These are phyloP conservation scores for Lophochroa leadbeateri DNA, from an alignment of 2,113 vertebrate genomes.

Conservation along the genomic window DNA sequence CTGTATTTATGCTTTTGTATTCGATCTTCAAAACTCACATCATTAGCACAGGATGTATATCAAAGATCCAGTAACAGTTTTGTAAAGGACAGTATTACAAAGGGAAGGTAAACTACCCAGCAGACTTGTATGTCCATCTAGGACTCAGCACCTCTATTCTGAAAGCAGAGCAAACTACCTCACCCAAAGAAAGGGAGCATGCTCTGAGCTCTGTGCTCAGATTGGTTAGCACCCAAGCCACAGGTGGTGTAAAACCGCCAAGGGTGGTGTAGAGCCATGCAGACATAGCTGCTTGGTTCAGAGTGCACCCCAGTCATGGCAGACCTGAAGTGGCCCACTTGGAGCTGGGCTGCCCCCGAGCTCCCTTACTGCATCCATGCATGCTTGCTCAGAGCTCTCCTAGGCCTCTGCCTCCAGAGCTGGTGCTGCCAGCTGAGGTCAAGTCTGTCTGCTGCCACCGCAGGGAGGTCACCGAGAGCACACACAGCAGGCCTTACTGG, in stretches of 20 bases:
- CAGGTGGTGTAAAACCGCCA: background rate
- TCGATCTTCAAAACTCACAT: background rate
- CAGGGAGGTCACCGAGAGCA: accelerated
- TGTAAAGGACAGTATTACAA: background rate
- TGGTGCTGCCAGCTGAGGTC: background rate
- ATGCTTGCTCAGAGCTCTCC: background rate
- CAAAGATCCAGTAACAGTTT: background rate
- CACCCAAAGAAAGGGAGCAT: background rate
- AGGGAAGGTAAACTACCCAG: background rate
- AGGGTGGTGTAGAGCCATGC: background rate
- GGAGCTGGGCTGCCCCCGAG: background rate
- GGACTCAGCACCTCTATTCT: background rate
- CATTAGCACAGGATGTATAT: background rate
- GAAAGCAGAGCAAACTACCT: background rate
- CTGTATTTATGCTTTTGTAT: background rate
- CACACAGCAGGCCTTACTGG: accelerated
- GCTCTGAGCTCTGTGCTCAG: accelerated
- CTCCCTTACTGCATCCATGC: background rate
- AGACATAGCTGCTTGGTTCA: accelerated
- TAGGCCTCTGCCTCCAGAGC: background rate
- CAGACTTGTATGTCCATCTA: background rate
- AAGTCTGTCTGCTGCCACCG: accelerated
- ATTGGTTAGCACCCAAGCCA: background rate
- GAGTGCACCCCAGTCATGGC: background rate
- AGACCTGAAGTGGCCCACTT: background rate